A percentile compares a stretch with the other conserved stretches of the same genome.
Conservation (phyloP, 2,113 vertebrate species). For the Sturnus vulgaris region DNA sequence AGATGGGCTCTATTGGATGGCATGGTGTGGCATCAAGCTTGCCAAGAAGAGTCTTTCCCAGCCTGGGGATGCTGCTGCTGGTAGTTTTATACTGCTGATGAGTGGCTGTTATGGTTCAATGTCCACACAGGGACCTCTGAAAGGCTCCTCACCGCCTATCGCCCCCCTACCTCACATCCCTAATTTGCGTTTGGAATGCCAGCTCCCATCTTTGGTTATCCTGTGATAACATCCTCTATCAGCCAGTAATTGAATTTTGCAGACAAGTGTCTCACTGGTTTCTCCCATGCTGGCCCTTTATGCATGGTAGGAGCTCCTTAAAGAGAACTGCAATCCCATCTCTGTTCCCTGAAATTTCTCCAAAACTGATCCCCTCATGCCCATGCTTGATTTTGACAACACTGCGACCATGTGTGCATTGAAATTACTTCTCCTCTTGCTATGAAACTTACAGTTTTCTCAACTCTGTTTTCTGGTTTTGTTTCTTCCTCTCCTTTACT, state of each 20-base stretch:
- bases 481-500: neutral
- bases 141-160: neutral
- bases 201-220: slow-evolving; percentile 7
- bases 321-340: neutral
- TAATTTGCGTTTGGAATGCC: neutral
- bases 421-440: neutral
- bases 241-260: slow-evolving; percentile 39
- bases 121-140: slow-evolving; percentile 32
- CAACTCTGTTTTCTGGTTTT: neutral
- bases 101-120: slow-evolving; percentile 49
- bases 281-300: neutral
- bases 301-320: neutral
- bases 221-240: neutral
- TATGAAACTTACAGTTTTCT: neutral
- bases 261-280: neutral
- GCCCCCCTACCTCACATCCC: neutral
- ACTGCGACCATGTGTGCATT: neutral
- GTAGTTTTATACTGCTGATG: slow-evolving; percentile 26
- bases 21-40: neutral
- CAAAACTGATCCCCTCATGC: neutral
- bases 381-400: neutral
- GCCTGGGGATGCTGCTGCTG: neutral
- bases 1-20: neutral
- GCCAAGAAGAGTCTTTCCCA: slow-evolving; percentile 30
- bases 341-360: neutral